Percentiles rank a stretch among this genome's conserved stretches.
phyloP scores from a whole-genome alignment of 1,140 invertebrate genomes.

The Meloidogyne floridensis region DNA sequence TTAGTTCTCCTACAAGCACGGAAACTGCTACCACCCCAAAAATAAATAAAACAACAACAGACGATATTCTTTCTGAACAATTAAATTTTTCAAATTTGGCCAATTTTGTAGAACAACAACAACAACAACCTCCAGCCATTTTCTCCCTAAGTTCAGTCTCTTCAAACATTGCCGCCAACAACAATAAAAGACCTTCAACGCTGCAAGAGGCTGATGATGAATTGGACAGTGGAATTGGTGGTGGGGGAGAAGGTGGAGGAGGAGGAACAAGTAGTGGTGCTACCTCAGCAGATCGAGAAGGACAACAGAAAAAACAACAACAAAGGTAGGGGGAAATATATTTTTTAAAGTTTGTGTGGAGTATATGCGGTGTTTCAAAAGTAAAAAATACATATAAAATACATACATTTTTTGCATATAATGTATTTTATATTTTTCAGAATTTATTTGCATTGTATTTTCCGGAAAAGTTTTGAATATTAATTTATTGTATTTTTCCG shows the following conservation, averaged over 20 bases:
- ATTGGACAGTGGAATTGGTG: conserved; percentile 58
- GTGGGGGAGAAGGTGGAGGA: conserved; percentile 23
- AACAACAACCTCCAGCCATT: not conserved
- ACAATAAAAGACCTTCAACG: conserved; percentile 11
- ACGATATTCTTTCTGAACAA: too few relatives aligned
- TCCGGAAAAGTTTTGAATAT: not conserved
- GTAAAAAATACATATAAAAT: too few relatives aligned
- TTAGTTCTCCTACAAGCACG: too few relatives aligned
- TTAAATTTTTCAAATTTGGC: too few relatives aligned
- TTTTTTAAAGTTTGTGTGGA: not conserved
- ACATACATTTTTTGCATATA: too few relatives aligned
- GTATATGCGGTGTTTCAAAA: not conserved
- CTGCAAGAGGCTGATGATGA: conserved; percentile 50
- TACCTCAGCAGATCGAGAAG: not conserved
- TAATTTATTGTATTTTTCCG: not conserved
- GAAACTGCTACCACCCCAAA: too few relatives aligned
- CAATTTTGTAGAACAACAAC: not conserved
- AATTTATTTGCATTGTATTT: not conserved
- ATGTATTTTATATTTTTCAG: too few relatives aligned
- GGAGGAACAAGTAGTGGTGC: not conserved
- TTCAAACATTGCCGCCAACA: not conserved
- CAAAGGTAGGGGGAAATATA: not conserved
- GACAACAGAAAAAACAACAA: not conserved
- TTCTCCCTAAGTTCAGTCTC: not conserved
- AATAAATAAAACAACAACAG: too few relatives aligned